These are phyloP conservation scores for Orthonyx spaldingii DNA, from an alignment of 2,113 vertebrate species.

Conservation along the genomic window DNA sequence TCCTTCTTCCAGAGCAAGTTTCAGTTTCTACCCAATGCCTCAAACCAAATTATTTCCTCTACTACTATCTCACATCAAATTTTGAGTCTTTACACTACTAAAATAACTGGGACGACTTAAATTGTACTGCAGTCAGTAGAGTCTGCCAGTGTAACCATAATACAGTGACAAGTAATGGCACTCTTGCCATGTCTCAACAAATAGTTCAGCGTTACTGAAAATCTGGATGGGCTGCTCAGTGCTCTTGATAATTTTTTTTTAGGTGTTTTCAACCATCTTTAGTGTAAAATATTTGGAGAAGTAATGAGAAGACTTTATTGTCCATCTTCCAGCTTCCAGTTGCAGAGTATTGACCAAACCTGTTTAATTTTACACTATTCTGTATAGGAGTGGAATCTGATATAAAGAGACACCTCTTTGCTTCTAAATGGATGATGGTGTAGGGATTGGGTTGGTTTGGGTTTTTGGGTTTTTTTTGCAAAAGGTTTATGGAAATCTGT, in stretches of 20 bases:
- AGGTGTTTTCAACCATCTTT: not conserved
- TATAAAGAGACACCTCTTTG: rapidly evolving
- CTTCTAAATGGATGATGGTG: not conserved
- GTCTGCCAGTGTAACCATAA: not conserved
- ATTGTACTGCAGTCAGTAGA: not conserved
- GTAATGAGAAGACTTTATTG: not conserved
- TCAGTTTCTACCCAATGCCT: not conserved
- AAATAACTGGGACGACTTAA: not conserved
- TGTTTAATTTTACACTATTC: not conserved
- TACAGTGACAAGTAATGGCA: not conserved
- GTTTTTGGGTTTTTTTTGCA: not conserved
- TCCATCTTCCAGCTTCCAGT: not conserved
- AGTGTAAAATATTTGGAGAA: not conserved
- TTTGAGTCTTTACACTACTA: not conserved
- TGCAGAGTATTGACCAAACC: not conserved
- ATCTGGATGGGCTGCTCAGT: not conserved
- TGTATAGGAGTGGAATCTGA: not conserved
- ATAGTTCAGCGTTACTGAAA: not conserved
- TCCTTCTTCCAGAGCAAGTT: not conserved
- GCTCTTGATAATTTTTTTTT: not conserved
- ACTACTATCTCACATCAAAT: not conserved
- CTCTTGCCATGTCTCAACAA: not conserved
- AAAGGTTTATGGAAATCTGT: not conserved
- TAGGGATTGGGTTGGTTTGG: not conserved
- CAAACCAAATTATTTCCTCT: not conserved